Evolutionary conservation across 1,140 invertebrate species (phyloP).

Genomic region (Cheumatopsyche charites): DNA sequence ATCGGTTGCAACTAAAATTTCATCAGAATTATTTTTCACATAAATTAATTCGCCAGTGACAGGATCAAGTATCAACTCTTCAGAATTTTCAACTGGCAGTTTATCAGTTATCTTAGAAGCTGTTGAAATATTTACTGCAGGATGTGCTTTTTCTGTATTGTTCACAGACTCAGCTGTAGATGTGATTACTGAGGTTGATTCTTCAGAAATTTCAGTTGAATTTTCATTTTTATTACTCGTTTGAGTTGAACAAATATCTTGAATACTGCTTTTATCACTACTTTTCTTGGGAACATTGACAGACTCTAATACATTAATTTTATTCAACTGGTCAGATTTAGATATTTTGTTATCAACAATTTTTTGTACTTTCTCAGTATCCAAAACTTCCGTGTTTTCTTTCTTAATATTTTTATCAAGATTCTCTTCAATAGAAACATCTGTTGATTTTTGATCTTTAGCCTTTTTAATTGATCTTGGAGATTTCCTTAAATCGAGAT

Average conservation of each 20-base stretch:
- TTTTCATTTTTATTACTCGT: slow-evolving; percentile 27
- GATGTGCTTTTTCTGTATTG: neutral
- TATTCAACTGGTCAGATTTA: slow-evolving; percentile 24
- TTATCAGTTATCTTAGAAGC: slow-evolving; percentile 7
- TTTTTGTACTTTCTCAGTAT: slow-evolving; percentile 52
- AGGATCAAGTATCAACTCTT: slow-evolving; percentile 68
- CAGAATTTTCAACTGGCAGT: slow-evolving; percentile 27
- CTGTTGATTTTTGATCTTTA: slow-evolving; percentile 66
- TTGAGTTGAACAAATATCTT: too few relatives aligned
- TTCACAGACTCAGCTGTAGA: slow-evolving; percentile 8
- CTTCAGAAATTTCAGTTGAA: neutral
- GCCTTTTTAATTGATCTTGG: slow-evolving; percentile 65
- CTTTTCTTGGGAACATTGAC: slow-evolving; percentile 55
- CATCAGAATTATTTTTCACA: slow-evolving; percentile 75
- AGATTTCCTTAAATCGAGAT: slow-evolving; percentile 65
- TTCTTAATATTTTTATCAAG: slow-evolving; percentile 61
- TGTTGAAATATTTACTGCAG: neutral
- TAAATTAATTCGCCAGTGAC: slow-evolving; percentile 76
- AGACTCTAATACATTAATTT: slow-evolving; percentile 32
- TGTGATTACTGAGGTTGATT: slow-evolving; percentile 20
- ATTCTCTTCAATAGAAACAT: slow-evolving; percentile 66
- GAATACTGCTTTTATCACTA: slow-evolving; percentile 26
- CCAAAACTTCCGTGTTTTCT: slow-evolving; percentile 47
- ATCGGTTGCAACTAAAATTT: slow-evolving; percentile 68
- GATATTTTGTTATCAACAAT: slow-evolving; percentile 47